Conservation (phyloP, 2,797 vertebrate species). For the Poeciliopsis turneri region DNA sequence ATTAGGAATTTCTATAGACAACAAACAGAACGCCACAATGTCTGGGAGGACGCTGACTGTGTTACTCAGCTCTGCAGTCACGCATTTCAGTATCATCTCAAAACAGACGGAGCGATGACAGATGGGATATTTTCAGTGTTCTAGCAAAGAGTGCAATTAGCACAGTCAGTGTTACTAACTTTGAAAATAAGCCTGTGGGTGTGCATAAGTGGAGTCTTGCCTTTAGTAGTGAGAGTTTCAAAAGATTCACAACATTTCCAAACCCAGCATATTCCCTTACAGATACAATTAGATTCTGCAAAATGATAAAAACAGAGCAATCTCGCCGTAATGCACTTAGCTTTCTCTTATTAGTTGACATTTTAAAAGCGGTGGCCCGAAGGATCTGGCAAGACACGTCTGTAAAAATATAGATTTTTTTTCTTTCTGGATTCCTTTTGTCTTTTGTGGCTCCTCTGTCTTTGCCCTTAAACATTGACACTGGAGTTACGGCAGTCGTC, state of each 20-base stretch:
- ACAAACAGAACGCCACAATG: neutral
- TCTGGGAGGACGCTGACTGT: neutral
- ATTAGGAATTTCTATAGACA: neutral
- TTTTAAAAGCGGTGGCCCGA: neutral
- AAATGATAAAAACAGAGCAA: neutral
- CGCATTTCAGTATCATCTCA: neutral
- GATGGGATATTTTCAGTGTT: neutral
- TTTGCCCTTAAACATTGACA: neutral
- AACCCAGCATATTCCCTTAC: neutral
- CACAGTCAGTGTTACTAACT: neutral
- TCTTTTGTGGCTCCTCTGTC: neutral
- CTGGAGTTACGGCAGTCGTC: neutral
- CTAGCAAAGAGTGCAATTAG: neutral
- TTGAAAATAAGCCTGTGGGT: neutral
- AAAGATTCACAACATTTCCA: neutral
- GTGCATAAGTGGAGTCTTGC: neutral
- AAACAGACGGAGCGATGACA: neutral
- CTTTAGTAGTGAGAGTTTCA: neutral
- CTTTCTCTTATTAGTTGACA: neutral
- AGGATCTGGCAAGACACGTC: neutral
- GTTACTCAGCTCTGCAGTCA: neutral
- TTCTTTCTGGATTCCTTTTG: neutral
- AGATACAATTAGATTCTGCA: neutral
- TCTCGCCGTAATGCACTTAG: neutral
- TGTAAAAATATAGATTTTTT: neutral